Percentiles rank a stretch among this genome's conserved stretches.
Conservation (phyloP, 2,113 vertebrate species). For the Amazona vittata region DNA sequence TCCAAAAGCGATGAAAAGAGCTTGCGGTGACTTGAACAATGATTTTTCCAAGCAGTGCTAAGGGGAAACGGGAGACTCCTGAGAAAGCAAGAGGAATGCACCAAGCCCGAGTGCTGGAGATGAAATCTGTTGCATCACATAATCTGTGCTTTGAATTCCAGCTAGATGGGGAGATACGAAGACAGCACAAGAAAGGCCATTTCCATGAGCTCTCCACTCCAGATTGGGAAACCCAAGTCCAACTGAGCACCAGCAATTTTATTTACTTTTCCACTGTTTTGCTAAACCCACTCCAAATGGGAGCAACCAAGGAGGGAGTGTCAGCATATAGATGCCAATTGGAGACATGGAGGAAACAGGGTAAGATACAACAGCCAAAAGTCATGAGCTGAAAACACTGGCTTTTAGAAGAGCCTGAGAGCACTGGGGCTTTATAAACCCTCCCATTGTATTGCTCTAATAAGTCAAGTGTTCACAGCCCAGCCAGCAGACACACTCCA, state of each 20-base stretch:
- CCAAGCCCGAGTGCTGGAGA: background rate
- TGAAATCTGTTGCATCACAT: slow-evolving; percentile 1
- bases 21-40: background rate
- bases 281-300: background rate
- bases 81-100: slow-evolving; percentile 17
- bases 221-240: background rate
- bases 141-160: background rate
- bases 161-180: background rate
- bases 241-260: background rate
- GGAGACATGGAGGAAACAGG: background rate
- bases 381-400: slow-evolving; percentile 4
- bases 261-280: background rate
- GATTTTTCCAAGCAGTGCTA: background rate
- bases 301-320: background rate
- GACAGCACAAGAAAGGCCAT: background rate
- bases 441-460: slow-evolving; percentile 46
- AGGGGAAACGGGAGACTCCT: background rate
- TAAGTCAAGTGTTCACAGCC: slow-evolving; percentile 34
- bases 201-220: background rate
- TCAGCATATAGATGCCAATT: background rate
- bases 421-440: slow-evolving; percentile 27
- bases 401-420: background rate
- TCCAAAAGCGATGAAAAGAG: background rate
- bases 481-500: background rate
- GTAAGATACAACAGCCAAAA: background rate